These are phyloP conservation scores for Melanophora roralis DNA, from an alignment of 2,888 invertebrate genomes.

Conservation along the genomic window DNA sequence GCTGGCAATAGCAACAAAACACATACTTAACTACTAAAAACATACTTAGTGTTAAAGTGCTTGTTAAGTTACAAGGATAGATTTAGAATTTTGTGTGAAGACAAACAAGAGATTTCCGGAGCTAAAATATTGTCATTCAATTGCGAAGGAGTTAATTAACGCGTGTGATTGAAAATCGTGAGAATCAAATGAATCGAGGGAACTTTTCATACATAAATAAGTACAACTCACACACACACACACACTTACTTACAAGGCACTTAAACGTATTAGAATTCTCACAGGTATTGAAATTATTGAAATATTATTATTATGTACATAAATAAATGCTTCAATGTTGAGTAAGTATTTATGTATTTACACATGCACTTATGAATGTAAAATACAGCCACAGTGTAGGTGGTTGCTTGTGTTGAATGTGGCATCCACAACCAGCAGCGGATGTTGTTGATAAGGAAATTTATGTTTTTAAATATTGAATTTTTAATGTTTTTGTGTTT, in stretches of 20 bases:
- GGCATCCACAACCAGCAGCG: neutral
- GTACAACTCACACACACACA: neutral
- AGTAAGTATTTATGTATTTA: too few relatives aligned
- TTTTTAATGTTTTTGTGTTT: conserved; percentile 19
- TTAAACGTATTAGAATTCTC: conserved; percentile 23
- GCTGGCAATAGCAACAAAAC: conserved; percentile 7
- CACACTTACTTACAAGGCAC: neutral
- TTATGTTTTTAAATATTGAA: conserved; percentile 36
- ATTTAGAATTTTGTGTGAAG: conserved; percentile 55
- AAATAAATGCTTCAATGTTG: neutral
- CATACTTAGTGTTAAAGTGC: neutral
- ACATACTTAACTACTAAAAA: neutral
- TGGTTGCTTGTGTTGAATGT: neutral
- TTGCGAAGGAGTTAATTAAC: conserved; percentile 66
- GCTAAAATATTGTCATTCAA: conserved; percentile 49
- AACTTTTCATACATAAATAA: neutral
- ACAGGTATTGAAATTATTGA: conserved; percentile 47
- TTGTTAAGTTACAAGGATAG: conserved; percentile 20
- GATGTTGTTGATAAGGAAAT: conserved; percentile 50
- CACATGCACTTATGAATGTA: neutral
- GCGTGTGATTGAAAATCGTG: conserved; percentile 69
- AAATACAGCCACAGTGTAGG: too few relatives aligned
- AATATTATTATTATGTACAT: neutral
- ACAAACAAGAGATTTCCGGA: conserved; percentile 71
- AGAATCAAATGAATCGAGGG: conserved; percentile 60